Conservation (phyloP, 2,113 vertebrate species). For the Blennius ocellaris region DNA sequence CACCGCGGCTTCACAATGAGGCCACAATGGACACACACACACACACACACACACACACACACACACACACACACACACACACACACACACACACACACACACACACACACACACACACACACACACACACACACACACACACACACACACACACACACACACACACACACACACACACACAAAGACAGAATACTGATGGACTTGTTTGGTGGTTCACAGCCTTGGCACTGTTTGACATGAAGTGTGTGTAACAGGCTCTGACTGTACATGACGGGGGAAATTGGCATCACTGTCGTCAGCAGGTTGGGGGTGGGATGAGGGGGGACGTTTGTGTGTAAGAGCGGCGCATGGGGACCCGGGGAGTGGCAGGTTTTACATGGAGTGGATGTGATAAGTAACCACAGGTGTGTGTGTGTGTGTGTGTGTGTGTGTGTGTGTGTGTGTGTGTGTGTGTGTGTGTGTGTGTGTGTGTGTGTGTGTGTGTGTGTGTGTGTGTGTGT, state of each 20-base stretch:
- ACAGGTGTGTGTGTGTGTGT: slow-evolving; percentile 12
- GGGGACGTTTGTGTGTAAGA: slow-evolving; percentile 2
- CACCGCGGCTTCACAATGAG: slow-evolving; percentile 43
- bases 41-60: slow-evolving; percentile 7
- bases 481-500: slow-evolving; percentile 10
- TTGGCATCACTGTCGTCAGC: slow-evolving; percentile 13
- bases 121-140: not conserved
- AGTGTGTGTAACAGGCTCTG: slow-evolving; percentile 40
- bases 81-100: slow-evolving; percentile 16
- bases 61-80: not conserved
- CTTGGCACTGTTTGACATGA: slow-evolving; percentile 38
- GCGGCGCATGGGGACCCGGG: slow-evolving; percentile 9
- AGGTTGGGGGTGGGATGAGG: not conserved
- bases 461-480: not conserved
- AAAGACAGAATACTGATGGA: slow-evolving; percentile 1
- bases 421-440: too few species aligned
- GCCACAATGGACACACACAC: slow-evolving; percentile 27
- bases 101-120: slow-evolving; percentile 10
- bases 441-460: too few species aligned
- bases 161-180: slow-evolving; percentile 14
- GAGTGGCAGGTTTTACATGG: slow-evolving; percentile 31
- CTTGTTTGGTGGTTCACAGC: slow-evolving; percentile 41
- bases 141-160: not conserved
- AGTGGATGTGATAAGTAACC: slow-evolving; percentile 33
- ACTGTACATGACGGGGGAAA: slow-evolving; percentile 45